phyloP scores from a whole-genome alignment of 2,797 vertebrate genomes.

The Semotilus atromaculatus region DNA sequence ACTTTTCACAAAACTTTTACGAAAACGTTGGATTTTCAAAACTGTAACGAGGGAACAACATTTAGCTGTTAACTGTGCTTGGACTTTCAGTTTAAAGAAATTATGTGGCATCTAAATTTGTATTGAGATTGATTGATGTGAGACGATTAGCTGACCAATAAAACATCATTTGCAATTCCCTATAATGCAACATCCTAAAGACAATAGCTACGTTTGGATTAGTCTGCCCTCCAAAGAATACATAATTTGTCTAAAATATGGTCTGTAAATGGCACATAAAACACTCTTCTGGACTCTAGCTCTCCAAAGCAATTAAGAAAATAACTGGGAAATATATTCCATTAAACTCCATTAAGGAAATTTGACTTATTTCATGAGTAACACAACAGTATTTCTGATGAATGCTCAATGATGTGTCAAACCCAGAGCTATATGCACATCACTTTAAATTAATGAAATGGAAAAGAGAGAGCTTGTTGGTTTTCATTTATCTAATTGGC shows the following conservation, averaged over 20 bases:
- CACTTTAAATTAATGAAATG: conserved; percentile 46
- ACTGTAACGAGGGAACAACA: background rate
- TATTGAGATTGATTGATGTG: background rate
- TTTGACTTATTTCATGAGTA: background rate
- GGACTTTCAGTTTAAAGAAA: background rate
- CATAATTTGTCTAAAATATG: background rate
- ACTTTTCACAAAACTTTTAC: too few species aligned
- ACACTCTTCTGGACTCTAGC: background rate
- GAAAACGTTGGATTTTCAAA: background rate
- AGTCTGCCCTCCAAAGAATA: background rate
- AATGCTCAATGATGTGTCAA: conserved; percentile 44
- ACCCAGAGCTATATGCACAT: conserved; percentile 5
- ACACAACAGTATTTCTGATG: conserved; percentile 37
- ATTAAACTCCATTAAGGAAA: conserved; percentile 1
- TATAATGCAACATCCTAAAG: background rate
- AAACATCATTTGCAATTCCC: background rate
- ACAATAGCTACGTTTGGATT: background rate
- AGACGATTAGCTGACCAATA: background rate
- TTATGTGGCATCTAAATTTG: background rate
- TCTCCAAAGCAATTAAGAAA: background rate
- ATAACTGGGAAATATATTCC: conserved; percentile 5
- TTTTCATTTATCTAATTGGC: conserved; percentile 48
- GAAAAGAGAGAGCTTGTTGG: conserved; percentile 15
- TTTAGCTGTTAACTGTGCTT: too few species aligned
- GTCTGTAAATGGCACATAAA: background rate